Evolutionary conservation across 2,888 invertebrate species (phyloP).

Genomic region (Thymelicus sylvestris): DNA sequence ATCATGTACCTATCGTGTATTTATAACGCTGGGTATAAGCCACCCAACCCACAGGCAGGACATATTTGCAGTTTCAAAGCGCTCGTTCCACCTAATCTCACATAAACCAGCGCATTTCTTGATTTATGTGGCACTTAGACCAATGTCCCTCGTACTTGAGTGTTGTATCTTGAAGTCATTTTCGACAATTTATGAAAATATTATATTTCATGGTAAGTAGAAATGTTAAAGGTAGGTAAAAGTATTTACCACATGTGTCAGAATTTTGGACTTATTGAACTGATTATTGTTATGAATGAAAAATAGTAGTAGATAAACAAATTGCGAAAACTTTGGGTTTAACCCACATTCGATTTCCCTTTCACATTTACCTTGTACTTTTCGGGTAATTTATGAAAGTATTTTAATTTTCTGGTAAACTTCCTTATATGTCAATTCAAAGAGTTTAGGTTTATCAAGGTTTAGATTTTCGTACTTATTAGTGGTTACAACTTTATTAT

Average conservation of each 20-base stretch:
- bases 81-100: conserved; percentile 49
- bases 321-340: background rate
- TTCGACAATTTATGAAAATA: conserved; percentile 32
- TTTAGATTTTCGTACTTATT: too few relatives aligned
- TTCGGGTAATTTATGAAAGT: too few relatives aligned
- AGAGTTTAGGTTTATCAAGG: too few relatives aligned
- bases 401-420: too few relatives aligned
- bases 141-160: conserved; percentile 59
- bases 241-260: too few relatives aligned
- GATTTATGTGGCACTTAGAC: conserved; percentile 69
- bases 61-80: conserved; percentile 47
- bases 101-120: conserved; percentile 55
- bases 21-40: conserved; percentile 43
- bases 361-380: too few relatives aligned
- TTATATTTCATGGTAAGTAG: conserved; percentile 9
- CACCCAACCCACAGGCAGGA: conserved; percentile 46
- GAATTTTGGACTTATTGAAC: background rate
- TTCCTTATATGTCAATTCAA: too few relatives aligned
- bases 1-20: conserved; percentile 23
- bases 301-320: background rate
- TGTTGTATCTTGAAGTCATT: conserved; percentile 46
- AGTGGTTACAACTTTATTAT: too few relatives aligned
- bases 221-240: background rate
- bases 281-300: background rate
- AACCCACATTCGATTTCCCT: background rate